phyloP scores from a whole-genome alignment of 2,113 vertebrate species.

The Cichladusa arquata region DNA sequence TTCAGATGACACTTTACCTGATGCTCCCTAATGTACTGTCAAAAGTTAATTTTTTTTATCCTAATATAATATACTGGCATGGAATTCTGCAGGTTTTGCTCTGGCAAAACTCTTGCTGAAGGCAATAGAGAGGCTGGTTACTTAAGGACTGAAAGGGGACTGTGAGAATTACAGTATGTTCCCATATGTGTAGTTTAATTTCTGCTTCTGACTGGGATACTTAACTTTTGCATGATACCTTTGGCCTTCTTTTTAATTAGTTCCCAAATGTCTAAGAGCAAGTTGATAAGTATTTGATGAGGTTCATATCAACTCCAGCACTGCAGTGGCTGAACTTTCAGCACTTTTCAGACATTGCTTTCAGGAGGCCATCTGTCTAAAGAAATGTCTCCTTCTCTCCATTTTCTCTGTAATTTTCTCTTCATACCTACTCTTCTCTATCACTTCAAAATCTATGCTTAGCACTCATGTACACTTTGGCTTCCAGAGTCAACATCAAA shows the following conservation, averaged over 20 bases:
- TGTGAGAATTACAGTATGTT: neutral
- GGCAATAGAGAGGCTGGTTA: neutral
- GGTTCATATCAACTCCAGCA: neutral
- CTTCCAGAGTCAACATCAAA: neutral
- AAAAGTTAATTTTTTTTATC: neutral
- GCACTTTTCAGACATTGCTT: neutral
- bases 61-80: neutral
- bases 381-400: neutral
- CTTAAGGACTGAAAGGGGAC: neutral
- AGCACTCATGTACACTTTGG: neutral
- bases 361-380: neutral
- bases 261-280: neutral
- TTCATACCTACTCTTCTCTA: neutral
- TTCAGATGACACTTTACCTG: neutral
- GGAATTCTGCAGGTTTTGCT: neutral
- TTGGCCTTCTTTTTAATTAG: neutral
- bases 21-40: neutral
- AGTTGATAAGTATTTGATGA: neutral
- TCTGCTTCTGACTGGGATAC: neutral
- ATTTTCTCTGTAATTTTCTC: neutral
- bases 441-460: neutral
- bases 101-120: neutral
- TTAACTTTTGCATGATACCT: neutral
- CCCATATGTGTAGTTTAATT: neutral
- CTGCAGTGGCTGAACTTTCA: neutral